Evolutionary conservation across 2,888 invertebrate genomes (phyloP), one percentile per base, ranked within the genome.

Genomic region (Callosobruchus maculatus): DNA sequence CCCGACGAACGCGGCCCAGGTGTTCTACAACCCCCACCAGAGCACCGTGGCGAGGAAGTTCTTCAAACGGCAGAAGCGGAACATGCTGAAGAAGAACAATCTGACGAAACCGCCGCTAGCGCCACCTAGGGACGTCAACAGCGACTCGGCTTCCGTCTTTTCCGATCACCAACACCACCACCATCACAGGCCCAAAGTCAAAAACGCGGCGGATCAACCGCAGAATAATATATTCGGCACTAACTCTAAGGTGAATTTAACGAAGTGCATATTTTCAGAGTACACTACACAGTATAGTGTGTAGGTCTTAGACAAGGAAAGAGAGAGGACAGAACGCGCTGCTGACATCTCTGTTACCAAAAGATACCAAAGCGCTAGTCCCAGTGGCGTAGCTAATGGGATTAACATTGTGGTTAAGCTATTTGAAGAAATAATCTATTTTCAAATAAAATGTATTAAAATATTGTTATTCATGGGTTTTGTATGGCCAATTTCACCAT

Each of bases 21-120:
- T 94, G 83, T 97, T 97, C 86, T 97, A 97, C 84, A 97, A 97
- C 86, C 96, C 97, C 0, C 94, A 95, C 85, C 97, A 97, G 87
- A 97, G 96, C 86, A 96, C 95, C 67, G 96, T 96, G 0, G 97
- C 97, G 0, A 91, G 95, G 78, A 96, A 96, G 83, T 97, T 97
- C 85, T 97, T 97, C 87, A 95, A 95, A 81, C 95, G 95, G 80
- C 96, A 95, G 83, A 90, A 93, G 74, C 90, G 94, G 70, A 89
- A 94, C 78, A 88, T 89, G 85, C 88, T 89, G 86, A 93, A 93
- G 82, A 91, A 93, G 74, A 93, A 92, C 81, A 94, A 94, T 82
- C 88, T 95, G 22, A 93, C 93, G 72, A 90, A 93, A 0, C 89
- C 92, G 66, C 49, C 49, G 7, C 13, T 49, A 13, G 1, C 49